These are phyloP conservation scores for Alentia gelatinosa DNA, from an alignment of 2,888 invertebrate species.

Conservation along the genomic window DNA sequence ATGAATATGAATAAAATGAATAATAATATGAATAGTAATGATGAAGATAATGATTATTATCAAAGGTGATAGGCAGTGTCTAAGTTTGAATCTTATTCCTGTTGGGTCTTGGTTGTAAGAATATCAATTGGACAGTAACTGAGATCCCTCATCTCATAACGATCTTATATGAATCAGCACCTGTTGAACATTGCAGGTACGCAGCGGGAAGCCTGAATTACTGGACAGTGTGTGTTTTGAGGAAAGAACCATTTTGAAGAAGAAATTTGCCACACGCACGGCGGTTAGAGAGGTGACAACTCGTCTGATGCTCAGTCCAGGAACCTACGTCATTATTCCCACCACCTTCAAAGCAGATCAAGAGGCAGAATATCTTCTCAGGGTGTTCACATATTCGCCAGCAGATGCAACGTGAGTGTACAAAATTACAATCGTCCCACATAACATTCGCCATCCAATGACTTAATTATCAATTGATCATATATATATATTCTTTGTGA, in stretches of 20 bases:
- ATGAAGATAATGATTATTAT: not conserved
- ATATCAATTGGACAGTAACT: too few species aligned
- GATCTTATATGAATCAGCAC: too few species aligned
- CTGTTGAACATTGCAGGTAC: too few species aligned
- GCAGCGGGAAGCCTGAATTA: not conserved
- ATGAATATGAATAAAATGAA: too few species aligned
- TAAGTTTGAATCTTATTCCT: not conserved
- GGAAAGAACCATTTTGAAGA: conserved; percentile 56
- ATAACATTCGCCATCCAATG: too few species aligned
- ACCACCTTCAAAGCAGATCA: conserved; percentile 96
- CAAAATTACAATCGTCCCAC: too few species aligned
- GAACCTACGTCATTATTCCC: conserved; percentile 95
- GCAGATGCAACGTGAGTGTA: conserved; percentile 27
- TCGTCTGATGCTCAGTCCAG: conserved; percentile 94
- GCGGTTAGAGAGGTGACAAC: conserved; percentile 92
- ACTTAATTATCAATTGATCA: too few species aligned
- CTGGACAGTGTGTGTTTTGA: conserved; percentile 42
- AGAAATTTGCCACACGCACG: conserved; percentile 52
- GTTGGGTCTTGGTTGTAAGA: too few species aligned
- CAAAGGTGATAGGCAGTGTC: too few species aligned
- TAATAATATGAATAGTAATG: too few species aligned
- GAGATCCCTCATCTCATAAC: too few species aligned
- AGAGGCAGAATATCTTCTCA: conserved; percentile 94
- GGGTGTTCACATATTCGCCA: conserved; percentile 88
- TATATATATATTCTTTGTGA: too few species aligned